Conservation (phyloP, 2,113 vertebrate species). For the Rhombomys opimus region DNA sequence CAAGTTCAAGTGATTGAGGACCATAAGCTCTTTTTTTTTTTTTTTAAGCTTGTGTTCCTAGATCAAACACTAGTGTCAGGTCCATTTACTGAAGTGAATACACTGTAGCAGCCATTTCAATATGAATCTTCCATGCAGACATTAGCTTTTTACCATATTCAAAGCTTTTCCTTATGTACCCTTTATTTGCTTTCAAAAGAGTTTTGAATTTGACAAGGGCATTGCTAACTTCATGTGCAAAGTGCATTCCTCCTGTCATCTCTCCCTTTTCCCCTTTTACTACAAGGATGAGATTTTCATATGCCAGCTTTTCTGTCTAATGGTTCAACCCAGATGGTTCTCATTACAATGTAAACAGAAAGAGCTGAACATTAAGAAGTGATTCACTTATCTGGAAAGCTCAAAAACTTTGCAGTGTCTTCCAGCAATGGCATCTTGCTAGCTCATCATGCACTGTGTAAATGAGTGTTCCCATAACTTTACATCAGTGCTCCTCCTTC, state of each 20-base stretch:
- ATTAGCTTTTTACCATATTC: neutral
- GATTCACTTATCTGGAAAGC: neutral
- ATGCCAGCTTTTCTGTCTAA: neutral
- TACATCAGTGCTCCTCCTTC: neutral
- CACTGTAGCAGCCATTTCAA: neutral
- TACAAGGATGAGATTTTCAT: neutral
- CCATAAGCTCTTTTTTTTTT: neutral
- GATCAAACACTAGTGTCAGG: neutral
- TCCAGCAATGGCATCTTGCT: neutral
- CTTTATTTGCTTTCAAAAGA: constrained; percentile 3
- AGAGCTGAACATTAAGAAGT: neutral
- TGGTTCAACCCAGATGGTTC: neutral
- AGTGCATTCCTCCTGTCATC: neutral
- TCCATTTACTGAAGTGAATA: neutral
- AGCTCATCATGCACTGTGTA: too few species aligned
- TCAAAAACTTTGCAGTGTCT: neutral
- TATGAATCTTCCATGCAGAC: neutral
- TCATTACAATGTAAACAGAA: neutral
- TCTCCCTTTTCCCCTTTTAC: neutral
- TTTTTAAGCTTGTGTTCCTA: neutral
- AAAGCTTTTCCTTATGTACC: neutral
- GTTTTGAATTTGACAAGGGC: neutral
- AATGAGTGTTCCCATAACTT: neutral
- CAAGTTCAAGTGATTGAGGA: neutral
- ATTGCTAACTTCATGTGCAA: neutral